Evolutionary conservation across 1,140 invertebrate species (phyloP).

Genomic region (Aphelinus certus): DNA sequence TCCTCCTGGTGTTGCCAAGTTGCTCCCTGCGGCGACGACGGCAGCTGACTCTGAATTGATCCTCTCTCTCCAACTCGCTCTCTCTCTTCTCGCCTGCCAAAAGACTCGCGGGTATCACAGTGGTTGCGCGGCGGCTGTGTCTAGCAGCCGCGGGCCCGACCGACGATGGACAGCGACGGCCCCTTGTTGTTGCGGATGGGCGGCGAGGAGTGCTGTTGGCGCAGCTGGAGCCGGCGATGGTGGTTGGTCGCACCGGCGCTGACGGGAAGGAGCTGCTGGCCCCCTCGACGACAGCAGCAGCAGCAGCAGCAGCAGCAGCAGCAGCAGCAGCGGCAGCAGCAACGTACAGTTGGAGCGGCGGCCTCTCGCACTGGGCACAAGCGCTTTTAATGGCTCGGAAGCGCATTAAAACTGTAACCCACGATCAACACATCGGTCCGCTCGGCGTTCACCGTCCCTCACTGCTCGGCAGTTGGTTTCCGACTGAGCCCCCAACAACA

Average conservation of each 20-base stretch:
- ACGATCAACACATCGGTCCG: conserved; percentile 62
- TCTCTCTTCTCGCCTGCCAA: conserved; percentile 17
- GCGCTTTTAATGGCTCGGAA: conserved; percentile 57
- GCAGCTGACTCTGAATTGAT: conserved; percentile 19
- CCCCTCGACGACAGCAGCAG: conserved; percentile 44
- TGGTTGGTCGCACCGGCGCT: not conserved
- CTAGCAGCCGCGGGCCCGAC: too few relatives aligned
- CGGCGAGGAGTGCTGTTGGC: not conserved
- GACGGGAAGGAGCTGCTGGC: conserved; percentile 3
- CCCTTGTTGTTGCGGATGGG: conserved; percentile 7
- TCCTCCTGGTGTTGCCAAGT: not conserved
- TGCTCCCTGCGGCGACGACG: conserved; percentile 5
- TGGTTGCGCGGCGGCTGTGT: conserved; percentile 1
- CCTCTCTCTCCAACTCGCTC: not conserved
- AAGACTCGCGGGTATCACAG: too few relatives aligned
- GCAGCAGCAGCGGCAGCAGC: not conserved
- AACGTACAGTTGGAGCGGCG: conserved; percentile 45
- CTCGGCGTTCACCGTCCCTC: conserved; percentile 61
- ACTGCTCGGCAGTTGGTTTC: conserved; percentile 66
- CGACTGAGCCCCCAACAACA: conserved; percentile 55
- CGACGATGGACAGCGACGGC: too few relatives aligned
- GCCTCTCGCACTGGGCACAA: conserved; percentile 58
- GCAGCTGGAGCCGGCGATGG: too few relatives aligned
- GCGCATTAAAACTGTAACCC: conserved; percentile 59
- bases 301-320: not conserved